Conservation (phyloP, 2,888 invertebrate genomes). For the Eristalis pertinax region DNA sequence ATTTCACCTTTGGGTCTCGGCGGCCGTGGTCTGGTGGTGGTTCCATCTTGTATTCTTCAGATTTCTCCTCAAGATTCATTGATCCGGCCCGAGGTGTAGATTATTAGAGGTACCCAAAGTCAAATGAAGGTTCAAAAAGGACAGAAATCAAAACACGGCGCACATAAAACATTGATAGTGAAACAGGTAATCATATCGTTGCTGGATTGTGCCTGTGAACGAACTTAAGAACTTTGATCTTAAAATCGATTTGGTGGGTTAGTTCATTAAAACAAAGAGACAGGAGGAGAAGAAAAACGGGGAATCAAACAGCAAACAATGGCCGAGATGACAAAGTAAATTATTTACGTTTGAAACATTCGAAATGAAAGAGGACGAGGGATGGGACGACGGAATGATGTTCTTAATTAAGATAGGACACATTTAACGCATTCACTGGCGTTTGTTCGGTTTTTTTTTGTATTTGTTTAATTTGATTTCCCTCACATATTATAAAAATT, state of each 20-base stretch:
- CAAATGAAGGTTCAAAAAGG: constrained; percentile 48
- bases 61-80: constrained; percentile 56
- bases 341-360: constrained; percentile 50
- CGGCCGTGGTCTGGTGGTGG: neutral
- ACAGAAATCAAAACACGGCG: constrained; percentile 65
- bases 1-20: constrained; percentile 43
- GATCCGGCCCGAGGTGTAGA: constrained; percentile 68
- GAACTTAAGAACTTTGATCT: constrained; percentile 45
- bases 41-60: constrained; percentile 27
- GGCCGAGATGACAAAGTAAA: constrained; percentile 53
- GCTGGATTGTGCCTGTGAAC: constrained; percentile 45
- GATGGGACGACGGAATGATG: constrained; percentile 39
- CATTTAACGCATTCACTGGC: constrained; percentile 15
- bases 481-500: neutral
- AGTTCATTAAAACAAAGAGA: constrained; percentile 41
- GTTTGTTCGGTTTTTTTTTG: neutral
- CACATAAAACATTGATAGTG: constrained; percentile 71
- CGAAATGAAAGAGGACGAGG: constrained; percentile 27
- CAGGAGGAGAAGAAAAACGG: constrained; percentile 32
- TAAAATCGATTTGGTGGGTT: constrained; percentile 60
- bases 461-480: neutral
- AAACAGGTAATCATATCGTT: constrained; percentile 65
- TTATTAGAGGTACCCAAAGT: constrained; percentile 54
- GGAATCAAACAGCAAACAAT: constrained; percentile 41
- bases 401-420: constrained; percentile 65